Base-by-base conservation (phyloP, 2,888 invertebrate genomes). In the Pseudococcus jackbeardsleyi region DNA sequence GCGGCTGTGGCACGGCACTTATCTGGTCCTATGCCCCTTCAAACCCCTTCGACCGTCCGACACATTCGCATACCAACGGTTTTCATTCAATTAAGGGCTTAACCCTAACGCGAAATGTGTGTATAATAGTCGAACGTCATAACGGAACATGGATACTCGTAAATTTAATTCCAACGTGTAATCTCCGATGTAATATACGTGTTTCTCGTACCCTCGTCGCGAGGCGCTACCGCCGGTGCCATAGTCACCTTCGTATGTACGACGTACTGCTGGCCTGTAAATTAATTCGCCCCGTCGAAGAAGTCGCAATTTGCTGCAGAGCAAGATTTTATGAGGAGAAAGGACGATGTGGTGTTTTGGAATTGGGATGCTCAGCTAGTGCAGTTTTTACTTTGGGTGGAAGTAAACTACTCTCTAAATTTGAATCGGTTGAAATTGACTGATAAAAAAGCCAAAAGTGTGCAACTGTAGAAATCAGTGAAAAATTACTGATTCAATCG, bases 111-210 rank as follows among this genome's bases (percentile, higher is more conserved):
- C 68, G 68, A 72, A 72, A 72, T 72, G 68, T 72, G 68, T 72
- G 68, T 72, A 72, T 72, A 72, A 72, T 72, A 72, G 68, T 72
- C 68, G 68, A 72, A 72, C 68, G 68, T 72, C 68, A 72, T 72
- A 72, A 72, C 68, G 68, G 68, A 72, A 72, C 68, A 72, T 72
- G 68, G 68, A 33, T 72, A 72, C 68, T 72, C 68, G 68, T 72
- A 72, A 72, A 72, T 72, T 72, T 72, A 72, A 72, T 72, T 72
- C 68, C 33, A 72, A 72, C 68, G 33, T 72, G 68, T 72, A 72
- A 72, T 72, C 68, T 72, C 68, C 68, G 68, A 72, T 72, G 68
- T 72, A 72, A 72, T 72, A 72, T 72, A 72, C 68, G 68, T 72
- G 68, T 72, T 72, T 72, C 68, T 59, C 59, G 19, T 19, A 19